phyloP scores from a whole-genome alignment of 2,797 vertebrate genomes.

The Pyrocephalus nanus region DNA sequence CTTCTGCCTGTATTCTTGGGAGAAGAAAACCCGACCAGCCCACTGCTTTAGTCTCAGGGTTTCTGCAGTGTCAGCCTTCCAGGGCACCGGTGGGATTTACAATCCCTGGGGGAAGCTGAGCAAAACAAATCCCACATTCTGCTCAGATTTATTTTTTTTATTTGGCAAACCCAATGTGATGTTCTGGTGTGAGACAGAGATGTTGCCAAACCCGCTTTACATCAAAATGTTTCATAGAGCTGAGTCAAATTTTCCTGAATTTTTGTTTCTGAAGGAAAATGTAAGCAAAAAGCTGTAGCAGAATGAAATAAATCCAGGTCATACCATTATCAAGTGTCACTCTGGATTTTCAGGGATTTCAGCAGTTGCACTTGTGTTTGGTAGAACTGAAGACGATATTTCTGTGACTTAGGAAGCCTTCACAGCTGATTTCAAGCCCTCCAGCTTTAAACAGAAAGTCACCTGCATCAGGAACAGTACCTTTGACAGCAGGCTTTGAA shows the following conservation, averaged over 20 bases:
- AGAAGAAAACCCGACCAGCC: too few relatives aligned
- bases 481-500: not conserved
- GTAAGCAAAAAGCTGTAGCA: not conserved
- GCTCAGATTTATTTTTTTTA: not conserved
- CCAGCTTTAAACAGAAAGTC: not conserved
- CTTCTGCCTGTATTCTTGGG: not conserved
- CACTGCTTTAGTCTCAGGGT: not conserved
- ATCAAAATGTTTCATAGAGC: not conserved
- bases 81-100: not conserved
- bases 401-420: not conserved
- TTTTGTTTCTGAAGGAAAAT: not conserved
- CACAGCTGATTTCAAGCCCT: not conserved
- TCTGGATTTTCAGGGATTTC: not conserved
- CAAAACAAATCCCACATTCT: not conserved
- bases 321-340: not conserved
- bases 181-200: not conserved
- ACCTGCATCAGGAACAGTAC: not conserved
- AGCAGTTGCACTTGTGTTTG: not conserved
- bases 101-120: not conserved
- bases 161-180: not conserved
- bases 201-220: not conserved
- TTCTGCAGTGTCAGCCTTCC: not conserved
- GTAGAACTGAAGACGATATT: not conserved
- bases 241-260: not conserved
- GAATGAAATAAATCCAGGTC: not conserved